Conservation (phyloP, 2,888 invertebrate species). For the Heliconius hortense region DNA sequence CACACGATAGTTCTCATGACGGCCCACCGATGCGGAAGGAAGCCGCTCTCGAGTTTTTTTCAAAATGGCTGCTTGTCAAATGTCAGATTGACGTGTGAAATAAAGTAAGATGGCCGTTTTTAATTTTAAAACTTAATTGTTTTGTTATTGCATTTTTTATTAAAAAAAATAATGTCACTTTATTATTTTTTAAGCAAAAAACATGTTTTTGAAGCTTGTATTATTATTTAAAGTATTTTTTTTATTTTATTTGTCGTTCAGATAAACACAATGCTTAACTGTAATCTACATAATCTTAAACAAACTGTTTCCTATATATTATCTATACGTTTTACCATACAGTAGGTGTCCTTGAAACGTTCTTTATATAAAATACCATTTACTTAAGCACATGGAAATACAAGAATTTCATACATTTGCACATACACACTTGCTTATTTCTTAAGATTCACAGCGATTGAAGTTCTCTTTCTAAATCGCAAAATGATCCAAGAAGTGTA, state of each 20-base stretch:
- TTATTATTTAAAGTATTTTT: no score
- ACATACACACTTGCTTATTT: neutral
- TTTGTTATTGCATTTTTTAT: no score
- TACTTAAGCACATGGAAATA: neutral
- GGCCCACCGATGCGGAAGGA: conserved; percentile 78
- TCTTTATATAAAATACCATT: neutral
- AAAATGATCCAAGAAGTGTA: conserved; percentile 59
- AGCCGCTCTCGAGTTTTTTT: conserved; percentile 79
- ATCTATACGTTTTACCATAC: no score
- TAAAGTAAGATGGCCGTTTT: conserved; percentile 69
- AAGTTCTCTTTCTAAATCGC: conserved; percentile 37
- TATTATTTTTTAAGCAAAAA: no score
- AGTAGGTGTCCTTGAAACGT: neutral
- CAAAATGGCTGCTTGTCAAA: conserved; percentile 79
- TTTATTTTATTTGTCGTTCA: neutral
- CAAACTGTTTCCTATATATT: neutral
- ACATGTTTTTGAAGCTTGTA: no score
- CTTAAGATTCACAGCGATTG: conserved; percentile 20
- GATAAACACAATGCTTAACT: neutral
- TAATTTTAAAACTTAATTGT: no score
- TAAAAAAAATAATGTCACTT: no score
- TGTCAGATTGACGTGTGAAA: conserved; percentile 69
- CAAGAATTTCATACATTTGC: neutral
- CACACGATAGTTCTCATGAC: conserved; percentile 75
- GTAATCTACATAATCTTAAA: neutral